Evolutionary conservation across 2,797 vertebrate species (phyloP).

Genomic region (Sebastes reedi): DNA sequence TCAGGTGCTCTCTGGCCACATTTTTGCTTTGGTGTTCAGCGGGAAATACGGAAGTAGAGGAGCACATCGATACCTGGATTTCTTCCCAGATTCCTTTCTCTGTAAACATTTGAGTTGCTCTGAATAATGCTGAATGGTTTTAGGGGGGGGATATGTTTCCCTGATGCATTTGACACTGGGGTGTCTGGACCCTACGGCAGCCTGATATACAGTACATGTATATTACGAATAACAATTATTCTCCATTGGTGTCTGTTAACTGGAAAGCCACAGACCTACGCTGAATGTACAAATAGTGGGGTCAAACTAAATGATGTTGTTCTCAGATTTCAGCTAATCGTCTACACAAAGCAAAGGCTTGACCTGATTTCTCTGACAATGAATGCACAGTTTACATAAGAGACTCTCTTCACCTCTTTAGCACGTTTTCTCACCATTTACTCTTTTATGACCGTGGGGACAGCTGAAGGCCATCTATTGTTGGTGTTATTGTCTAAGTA

Average conservation of each 20-base stretch:
- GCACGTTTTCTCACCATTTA: constrained; percentile 11
- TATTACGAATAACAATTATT: background rate
- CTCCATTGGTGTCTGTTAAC: background rate
- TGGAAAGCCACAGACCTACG: background rate
- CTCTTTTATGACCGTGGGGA: constrained; percentile 11
- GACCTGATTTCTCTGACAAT: constrained; percentile 41
- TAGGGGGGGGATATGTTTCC: background rate
- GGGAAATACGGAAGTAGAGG: constrained; percentile 8
- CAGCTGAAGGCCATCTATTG: constrained; percentile 20
- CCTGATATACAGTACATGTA: background rate
- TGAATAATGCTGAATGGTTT: background rate
- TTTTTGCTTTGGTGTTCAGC: constrained; percentile 44
- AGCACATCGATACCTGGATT: constrained; percentile 22
- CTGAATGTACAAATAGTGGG: background rate
- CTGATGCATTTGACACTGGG: constrained; percentile 20
- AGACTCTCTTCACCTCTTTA: background rate
- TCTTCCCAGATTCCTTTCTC: constrained; percentile 22
- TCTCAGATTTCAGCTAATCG: constrained; percentile 20
- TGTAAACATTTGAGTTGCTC: constrained; percentile 25
- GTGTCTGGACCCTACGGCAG: background rate
- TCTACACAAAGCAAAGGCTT: constrained; percentile 18
- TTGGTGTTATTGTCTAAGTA: constrained; percentile 14
- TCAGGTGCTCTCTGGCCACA: constrained; percentile 27
- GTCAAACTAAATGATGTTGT: background rate
- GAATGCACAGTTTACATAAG: constrained; percentile 48